A percentile compares a stretch with the other conserved stretches of the same genome.
Evolutionary conservation across 2,797 vertebrate genomes (phyloP).

Genomic region (Anabas testudineus): DNA sequence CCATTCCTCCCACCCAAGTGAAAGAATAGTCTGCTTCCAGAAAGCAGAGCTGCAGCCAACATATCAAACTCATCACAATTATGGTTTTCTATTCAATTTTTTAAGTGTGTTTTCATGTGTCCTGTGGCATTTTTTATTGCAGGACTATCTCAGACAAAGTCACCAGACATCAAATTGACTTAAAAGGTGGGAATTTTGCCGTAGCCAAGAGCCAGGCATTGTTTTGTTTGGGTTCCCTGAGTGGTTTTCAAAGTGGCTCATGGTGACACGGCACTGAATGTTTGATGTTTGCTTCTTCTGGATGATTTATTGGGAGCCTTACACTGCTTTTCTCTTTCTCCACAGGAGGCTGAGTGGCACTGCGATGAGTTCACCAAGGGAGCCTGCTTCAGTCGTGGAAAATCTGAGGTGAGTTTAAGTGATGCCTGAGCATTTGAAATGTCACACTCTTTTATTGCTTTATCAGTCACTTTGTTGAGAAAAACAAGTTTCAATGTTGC

Average conservation of each 20-base stretch:
- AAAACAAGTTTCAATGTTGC: conserved; percentile 12
- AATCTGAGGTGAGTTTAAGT: conserved; percentile 91
- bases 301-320: conserved; percentile 57
- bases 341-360: conserved; percentile 93
- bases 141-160: conserved; percentile 31
- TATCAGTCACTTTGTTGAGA: conserved; percentile 17
- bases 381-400: conserved; percentile 97
- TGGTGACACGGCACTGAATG: conserved; percentile 38
- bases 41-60: background rate
- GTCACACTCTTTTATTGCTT: conserved; percentile 38
- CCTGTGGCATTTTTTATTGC: conserved; percentile 26
- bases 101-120: conserved; percentile 24
- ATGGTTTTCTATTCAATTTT: conserved; percentile 25
- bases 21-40: conserved; percentile 2
- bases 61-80: background rate
- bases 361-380: conserved; percentile 96
- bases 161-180: conserved; percentile 44
- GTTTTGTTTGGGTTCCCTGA: conserved; percentile 55
- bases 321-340: conserved; percentile 50
- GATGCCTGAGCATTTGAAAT: conserved; percentile 42
- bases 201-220: conserved; percentile 28
- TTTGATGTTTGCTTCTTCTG: conserved; percentile 50
- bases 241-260: conserved; percentile 53
- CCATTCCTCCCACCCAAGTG: conserved; percentile 38
- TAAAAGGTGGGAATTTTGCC: conserved; percentile 26